Evolutionary conservation across 2,797 vertebrate species (phyloP), one percentile per base, ranked within the genome.

Genomic region (Calcarius lapponicus): DNA sequence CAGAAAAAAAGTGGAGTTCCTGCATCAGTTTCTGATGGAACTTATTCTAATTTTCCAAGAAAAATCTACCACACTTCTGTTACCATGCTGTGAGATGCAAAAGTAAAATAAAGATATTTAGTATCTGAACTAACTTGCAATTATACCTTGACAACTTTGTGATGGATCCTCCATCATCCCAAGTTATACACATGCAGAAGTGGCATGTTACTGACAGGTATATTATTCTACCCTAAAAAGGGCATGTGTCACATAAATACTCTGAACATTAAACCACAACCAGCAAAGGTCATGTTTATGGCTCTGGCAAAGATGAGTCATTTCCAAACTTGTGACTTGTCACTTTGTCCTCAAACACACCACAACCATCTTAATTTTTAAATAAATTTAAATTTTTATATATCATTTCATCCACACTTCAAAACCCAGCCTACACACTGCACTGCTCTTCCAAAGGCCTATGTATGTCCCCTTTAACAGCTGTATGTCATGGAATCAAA

Each of bases 21-120:
- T 80, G 32, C 60, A 90, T 45, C 48, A 28, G 56, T 60, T 94
- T 86, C 88, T 94, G 48, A 56, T 86, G 71, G 71, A 88, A 73
- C 11, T 21, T 36, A 60, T 67, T 38, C 74, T 82, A 54, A 79
- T 95, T 82, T 94, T 82, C 51, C 53, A 92, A 62, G 74, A 89
- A 86, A 90, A 93, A 91, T 31, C 84, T 92, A 73, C 61, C 56
- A 88, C 3, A 0, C 5, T 66, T 91, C 69, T 60, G 78, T 48
- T 79, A 60, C 17, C 70, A 64, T 17, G 60, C 42, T 61, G 42
- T 45, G 24, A 93, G 81, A 53, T 32, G 42, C 42, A 84, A 19
- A 93, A 92, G 56, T 76, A 75, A 88, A 71, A 86, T 42, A 73
- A 21, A 90, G 53, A 73, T 60, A 66, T 19, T 62, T 88, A 93